These are phyloP conservation scores for Yponomeuta plumbellus DNA, from an alignment of 2,888 invertebrate genomes.

Conservation along the genomic window DNA sequence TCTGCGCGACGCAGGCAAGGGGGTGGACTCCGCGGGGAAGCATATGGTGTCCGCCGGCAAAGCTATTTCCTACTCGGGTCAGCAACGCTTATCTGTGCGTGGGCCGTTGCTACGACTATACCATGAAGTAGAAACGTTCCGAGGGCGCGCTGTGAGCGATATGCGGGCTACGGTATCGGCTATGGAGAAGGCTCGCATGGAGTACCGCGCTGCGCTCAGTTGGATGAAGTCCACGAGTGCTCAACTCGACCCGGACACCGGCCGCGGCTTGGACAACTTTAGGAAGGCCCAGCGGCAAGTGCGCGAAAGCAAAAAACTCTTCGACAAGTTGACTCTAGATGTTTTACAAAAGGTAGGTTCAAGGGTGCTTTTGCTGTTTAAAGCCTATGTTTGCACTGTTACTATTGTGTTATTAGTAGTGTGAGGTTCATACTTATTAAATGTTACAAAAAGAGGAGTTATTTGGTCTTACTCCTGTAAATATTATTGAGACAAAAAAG, in stretches of 20 bases:
- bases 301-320: slow-evolving; percentile 86
- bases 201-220: slow-evolving; percentile 94
- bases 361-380: slow-evolving; percentile 7
- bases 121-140: slow-evolving; percentile 98
- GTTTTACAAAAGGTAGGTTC: slow-evolving; percentile 91
- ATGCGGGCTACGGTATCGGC: slow-evolving; percentile 92
- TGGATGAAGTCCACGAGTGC: slow-evolving; percentile 99
- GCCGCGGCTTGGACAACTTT: slow-evolving; percentile 96
- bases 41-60: slow-evolving; percentile 82
- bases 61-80: slow-evolving; percentile 90
- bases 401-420: slow-evolving; percentile 6
- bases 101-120: slow-evolving; percentile 91
- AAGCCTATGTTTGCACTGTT: too few relatives aligned
- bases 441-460: not conserved
- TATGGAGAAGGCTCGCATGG: slow-evolving; percentile 97
- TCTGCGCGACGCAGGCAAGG: slow-evolving; percentile 94
- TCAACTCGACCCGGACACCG: slow-evolving; percentile 97
- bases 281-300: slow-evolving; percentile 92
- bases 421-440: not conserved
- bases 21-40: slow-evolving; percentile 87
- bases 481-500: too few relatives aligned
- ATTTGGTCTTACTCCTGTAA: too few relatives aligned
- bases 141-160: slow-evolving; percentile 94
- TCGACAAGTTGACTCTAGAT: slow-evolving; percentile 96
- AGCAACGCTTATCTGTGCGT: slow-evolving; percentile 92